phyloP scores from a whole-genome alignment of 2,888 invertebrate genomes.

The Thalpophila matura region DNA sequence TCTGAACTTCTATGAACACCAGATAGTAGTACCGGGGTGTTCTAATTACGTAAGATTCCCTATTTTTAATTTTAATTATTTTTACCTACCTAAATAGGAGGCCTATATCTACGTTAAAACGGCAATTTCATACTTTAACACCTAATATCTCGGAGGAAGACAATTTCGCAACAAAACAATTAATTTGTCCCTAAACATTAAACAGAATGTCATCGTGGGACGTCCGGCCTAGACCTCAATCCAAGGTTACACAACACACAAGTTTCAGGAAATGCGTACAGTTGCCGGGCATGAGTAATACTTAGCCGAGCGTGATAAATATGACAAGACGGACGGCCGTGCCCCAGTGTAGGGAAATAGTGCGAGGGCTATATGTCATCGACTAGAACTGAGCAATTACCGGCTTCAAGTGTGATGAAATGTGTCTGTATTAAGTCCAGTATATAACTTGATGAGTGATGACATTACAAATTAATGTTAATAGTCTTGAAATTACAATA shows the following conservation, averaged over 20 bases:
- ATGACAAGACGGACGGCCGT: slow-evolving; percentile 35
- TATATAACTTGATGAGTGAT: background rate
- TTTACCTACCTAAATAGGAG: too few relatives aligned
- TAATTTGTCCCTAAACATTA: slow-evolving; percentile 10
- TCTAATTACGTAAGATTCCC: too few relatives aligned
- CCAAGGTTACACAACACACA: slow-evolving; percentile 51
- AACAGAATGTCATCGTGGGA: slow-evolving; percentile 26
- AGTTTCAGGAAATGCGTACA: slow-evolving; percentile 67
- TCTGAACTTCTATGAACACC: too few relatives aligned
- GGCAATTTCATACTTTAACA: too few relatives aligned
- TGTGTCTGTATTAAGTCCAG: background rate
- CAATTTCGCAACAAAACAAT: slow-evolving; percentile 8
- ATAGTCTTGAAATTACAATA: too few relatives aligned
- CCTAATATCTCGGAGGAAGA: too few relatives aligned
- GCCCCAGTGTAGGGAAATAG: slow-evolving; percentile 24
- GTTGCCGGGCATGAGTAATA: slow-evolving; percentile 53
- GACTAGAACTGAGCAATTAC: slow-evolving; percentile 6
- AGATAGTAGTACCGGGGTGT: too few relatives aligned
- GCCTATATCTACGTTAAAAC: too few relatives aligned
- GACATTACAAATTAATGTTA: too few relatives aligned
- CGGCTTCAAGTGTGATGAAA: background rate
- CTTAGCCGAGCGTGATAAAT: slow-evolving; percentile 57
- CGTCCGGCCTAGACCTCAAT: slow-evolving; percentile 31
- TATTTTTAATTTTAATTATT: too few relatives aligned
- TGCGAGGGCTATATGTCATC: slow-evolving; percentile 15